Conservation (phyloP, 2,797 vertebrate species). For the Phyllotis vaccarum region DNA sequence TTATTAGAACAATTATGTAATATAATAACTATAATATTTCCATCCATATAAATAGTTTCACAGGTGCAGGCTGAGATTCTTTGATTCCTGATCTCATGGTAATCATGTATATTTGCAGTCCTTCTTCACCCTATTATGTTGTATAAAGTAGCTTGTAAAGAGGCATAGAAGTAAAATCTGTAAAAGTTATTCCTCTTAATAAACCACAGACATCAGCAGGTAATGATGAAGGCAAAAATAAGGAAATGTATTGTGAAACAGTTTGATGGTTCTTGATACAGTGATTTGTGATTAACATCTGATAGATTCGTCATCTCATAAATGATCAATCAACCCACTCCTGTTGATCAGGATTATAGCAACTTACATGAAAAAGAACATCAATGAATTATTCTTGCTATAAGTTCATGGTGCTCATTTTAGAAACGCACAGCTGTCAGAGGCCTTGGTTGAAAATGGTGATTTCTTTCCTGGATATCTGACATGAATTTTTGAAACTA, state of each 20-base stretch:
- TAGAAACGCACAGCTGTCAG: neutral
- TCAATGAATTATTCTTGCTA: neutral
- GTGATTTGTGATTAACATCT: slow-evolving; percentile 12
- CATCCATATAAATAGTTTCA: neutral
- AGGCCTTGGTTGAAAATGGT: neutral
- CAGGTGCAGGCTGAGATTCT: neutral
- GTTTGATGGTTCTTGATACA: neutral
- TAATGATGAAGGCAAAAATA: slow-evolving; percentile 3
- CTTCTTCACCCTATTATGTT: neutral
- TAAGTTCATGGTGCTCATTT: neutral
- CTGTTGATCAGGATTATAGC: neutral
- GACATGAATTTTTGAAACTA: neutral
- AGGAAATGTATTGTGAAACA: slow-evolving; percentile 30
- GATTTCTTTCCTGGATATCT: neutral
- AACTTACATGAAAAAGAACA: neutral
- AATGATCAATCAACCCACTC: neutral
- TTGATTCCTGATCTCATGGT: neutral
- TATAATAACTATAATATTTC: neutral
- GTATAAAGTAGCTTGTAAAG: neutral
- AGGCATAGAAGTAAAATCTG: neutral
- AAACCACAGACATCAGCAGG: slow-evolving; percentile 32
- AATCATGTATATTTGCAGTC: neutral
- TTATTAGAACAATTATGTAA: slow-evolving; percentile 21
- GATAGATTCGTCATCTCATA: slow-evolving; percentile 43
- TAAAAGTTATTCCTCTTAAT: slow-evolving; percentile 8